Evolutionary conservation across 2,797 vertebrate species (phyloP), one percentile per base, ranked within the genome.

Genomic region (Acropternis orthonyx): DNA sequence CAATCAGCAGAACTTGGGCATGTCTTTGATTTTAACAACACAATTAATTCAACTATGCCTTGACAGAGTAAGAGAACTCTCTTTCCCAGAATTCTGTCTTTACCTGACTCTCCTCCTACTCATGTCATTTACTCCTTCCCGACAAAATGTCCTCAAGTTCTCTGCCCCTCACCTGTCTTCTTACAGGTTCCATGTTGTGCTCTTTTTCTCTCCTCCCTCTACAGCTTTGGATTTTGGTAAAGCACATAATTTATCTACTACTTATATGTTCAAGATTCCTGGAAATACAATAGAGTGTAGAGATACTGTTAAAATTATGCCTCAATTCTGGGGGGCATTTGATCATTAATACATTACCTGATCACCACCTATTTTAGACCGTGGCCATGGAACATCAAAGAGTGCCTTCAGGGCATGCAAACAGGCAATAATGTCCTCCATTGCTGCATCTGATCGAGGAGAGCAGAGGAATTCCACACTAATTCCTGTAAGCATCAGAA

Each of bases 401-500:
- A 99, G 98, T 21, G 97, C 97, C 95, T 98, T 98, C 49, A 99
- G 97, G 12, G 99, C 98, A 67, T 58, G 97, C 81, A 99, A 97
- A 95, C 99, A 99, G 74, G 98, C 98, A 83, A 96, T 98, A 76
- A 99, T 99, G 94, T 98, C 99, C 93, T 99, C 99, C 98, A 98
- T 98, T 94, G 99, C 98, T 95, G 98, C 98, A 86, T 98, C 98
- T 34, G 98, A 98, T 69, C 98, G 98, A 16, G 98, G 98, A 34
- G 98, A 99, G 93, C 99, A 99, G 22, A 99, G 98, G 97, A 99
- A 99, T 97, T 99, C 98, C 93, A 99, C 98, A 20, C 98, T 98
- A 96, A 99, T 98, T 58, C 99, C 99, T 99, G 95, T 32, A 94
- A 72, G 59, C 77, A 86, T 58, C 11, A 94, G 65, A 88, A 83